Evolutionary conservation across 2,888 invertebrate genomes (phyloP), one percentile per base, ranked within the genome.

Genomic region (Sinotaia quadrata): DNA sequence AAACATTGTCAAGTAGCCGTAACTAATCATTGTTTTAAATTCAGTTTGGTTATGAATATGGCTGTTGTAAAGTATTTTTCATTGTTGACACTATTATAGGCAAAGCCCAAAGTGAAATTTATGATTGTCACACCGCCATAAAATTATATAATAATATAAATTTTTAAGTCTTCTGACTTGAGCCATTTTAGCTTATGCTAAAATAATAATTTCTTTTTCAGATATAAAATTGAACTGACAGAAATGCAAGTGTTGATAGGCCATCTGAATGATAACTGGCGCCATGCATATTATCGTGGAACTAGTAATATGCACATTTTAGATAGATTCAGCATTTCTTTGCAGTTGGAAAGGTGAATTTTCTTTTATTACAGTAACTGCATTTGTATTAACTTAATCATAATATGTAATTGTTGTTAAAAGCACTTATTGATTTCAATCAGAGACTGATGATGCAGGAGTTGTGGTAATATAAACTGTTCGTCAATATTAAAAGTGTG

Each of bases 211-310:
- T 12, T n/a, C 31, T 24, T 29, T 15, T 75, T 15, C 74, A 89
- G 90, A 73, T 91, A 91, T 77, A 87, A 86, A 4, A 81, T 96
- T 58, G 94, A 94, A 85, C 90, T 96, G 77, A 93, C 93, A 61
- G 95, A 95, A 81, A 86, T 90, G 77, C 95, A 97, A 89, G 93
- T 97, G 62, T 89, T 98, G 76, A 94, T 96, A 59, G 96, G 96
- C 0, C 93, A 93, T 86, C 94, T 93, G 41, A 93, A 93, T 75
- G 96, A 97, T 85, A 94, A 95, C 88, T 96, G 95, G 94, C 93
- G 94, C 81, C 94, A 94, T 84, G 95, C 95, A 2, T 93, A 95
- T 10, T 93, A 94, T 29, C 93, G 94, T 86, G 93, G 93, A 47
- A 93, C 94, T 15, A 96, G 96, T 0, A 92, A 92, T 60, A 90